A percentile compares a stretch with the other conserved stretches of the same genome.
Evolutionary conservation across 2,113 vertebrate species (phyloP).

Genomic region (Notechis scutatus): DNA sequence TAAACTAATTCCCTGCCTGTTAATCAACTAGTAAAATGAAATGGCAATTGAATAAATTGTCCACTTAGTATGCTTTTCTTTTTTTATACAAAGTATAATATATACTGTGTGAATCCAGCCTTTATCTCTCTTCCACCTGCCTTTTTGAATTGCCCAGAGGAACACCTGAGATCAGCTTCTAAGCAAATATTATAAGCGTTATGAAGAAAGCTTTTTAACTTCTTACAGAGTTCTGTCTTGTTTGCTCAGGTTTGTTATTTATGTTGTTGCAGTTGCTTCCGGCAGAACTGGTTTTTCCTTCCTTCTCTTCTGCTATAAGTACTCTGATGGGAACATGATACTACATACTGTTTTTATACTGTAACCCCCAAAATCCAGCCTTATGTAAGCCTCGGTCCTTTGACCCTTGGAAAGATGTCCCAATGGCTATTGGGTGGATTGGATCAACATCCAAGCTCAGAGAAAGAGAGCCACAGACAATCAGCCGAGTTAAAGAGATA

Average conservation of each 20-base stretch:
- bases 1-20: background rate
- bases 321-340: background rate
- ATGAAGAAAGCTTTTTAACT: background rate
- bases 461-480: background rate
- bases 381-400: background rate
- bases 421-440: background rate
- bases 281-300: conserved; percentile 19
- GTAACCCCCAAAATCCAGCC: background rate
- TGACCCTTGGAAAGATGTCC: background rate
- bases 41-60: background rate
- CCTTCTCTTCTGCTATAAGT: background rate
- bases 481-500: background rate
- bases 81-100: background rate
- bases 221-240: background rate
- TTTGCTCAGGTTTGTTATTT: conserved; percentile 4
- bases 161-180: background rate
- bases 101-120: background rate
- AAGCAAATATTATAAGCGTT: background rate
- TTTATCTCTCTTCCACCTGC: background rate
- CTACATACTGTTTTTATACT: background rate
- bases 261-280: background rate
- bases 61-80: background rate
- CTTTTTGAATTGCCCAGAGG: background rate
- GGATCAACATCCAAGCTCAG: background rate
- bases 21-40: background rate